Base-by-base conservation (phyloP, 1,140 invertebrate species). In the Phthorimaea operculella region DNA sequence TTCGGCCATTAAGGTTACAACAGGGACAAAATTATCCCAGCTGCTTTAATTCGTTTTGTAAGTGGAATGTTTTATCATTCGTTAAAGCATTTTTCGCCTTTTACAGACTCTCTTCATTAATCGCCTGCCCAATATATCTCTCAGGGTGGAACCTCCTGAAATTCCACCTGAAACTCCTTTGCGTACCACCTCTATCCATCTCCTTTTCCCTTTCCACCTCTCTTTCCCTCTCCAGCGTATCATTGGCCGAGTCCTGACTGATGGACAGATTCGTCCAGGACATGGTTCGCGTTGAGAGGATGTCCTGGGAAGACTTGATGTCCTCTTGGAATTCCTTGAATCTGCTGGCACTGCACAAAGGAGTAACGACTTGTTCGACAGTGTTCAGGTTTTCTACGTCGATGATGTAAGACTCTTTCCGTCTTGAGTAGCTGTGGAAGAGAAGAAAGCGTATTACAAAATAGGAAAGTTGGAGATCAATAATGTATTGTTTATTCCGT, bases 301-400 rank as follows among this genome's bases (percentile, higher is more conserved):
- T 52, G 7, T 73, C 67, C 16, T 60, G 57, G n/a, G 75, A 75
- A 1, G 57, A 66, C n/a, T 77, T 76, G 11, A 82, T 68, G 50
- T 80, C 74, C 11, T 63, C 72, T 51, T 83, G 76, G 44, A 83
- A 68, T n/a, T 72, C 70, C 52, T 81, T 81, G 0, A 85, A 56
- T 0, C 58, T 60, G 17, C 72, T 76, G 2, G 85, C 79, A 56
- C 83, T 86, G 70, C 85, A 87, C 7, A 87, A 70, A 0, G 85
- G 85, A 0, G 81, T 86, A 14, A 79, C 79, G 0, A 86, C 78
- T 56, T 83, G 74, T 39, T 84, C 76, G 0, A 83, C 70, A 0
- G 74, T 71, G 57, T 87, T 69, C 6, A 87, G 59, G 17, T 78
- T 70, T 1, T 84, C 83, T 0, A 60, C 33, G 49, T 86, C 80